These are phyloP conservation scores for Mionectes olivaceus DNA, from an alignment of 2,797 vertebrate genomes.

Conservation along the genomic window DNA sequence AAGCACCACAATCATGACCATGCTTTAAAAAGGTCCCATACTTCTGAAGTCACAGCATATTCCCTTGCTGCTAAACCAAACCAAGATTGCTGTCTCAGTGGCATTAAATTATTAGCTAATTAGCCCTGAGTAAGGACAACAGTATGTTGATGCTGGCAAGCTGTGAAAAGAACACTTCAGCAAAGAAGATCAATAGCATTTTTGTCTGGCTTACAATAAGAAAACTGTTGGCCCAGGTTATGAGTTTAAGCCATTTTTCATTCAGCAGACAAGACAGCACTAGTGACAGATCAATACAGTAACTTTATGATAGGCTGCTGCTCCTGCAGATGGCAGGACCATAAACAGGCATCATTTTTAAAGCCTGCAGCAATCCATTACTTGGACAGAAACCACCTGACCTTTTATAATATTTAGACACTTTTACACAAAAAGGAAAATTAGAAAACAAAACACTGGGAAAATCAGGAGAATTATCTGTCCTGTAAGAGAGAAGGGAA, in stretches of 20 bases:
- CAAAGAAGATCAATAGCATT: constrained; percentile 70
- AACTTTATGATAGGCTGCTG: constrained; percentile 53
- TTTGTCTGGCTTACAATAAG: constrained; percentile 69
- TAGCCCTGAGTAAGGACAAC: constrained; percentile 69
- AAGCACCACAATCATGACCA: background rate
- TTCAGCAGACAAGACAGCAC: constrained; percentile 61
- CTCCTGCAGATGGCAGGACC: constrained; percentile 55
- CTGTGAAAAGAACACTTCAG: constrained; percentile 75
- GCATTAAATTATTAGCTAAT: constrained; percentile 78
- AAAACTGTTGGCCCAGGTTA: constrained; percentile 66
- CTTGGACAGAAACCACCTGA: constrained; percentile 54
- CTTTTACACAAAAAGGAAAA: background rate
- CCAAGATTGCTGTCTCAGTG: constrained; percentile 42
- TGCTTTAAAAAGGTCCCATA: background rate
- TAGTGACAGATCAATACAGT: constrained; percentile 69
- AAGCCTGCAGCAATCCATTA: constrained; percentile 40
- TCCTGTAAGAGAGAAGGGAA: background rate
- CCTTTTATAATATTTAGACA: constrained; percentile 47
- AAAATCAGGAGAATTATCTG: background rate
- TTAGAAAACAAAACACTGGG: background rate
- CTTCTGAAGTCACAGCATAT: background rate
- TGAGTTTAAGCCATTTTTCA: constrained; percentile 67
- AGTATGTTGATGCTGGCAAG: constrained; percentile 68
- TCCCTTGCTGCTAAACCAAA: constrained; percentile 33
- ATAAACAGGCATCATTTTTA: constrained; percentile 56